These are phyloP conservation scores for Dicentrarchus labrax DNA, from an alignment of 2,113 vertebrate genomes.

Conservation along the genomic window DNA sequence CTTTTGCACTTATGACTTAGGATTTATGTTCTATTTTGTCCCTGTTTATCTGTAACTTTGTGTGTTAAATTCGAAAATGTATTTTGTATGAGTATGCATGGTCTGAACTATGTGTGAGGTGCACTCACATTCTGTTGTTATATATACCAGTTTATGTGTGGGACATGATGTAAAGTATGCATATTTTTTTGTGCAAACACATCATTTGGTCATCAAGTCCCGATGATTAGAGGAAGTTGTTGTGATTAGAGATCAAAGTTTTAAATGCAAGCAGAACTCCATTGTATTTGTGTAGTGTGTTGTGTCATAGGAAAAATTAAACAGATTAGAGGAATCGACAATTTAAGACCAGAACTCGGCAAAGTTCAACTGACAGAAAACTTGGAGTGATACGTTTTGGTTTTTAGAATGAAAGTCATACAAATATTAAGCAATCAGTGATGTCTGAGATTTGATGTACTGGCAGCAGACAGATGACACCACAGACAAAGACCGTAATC, in stretches of 20 bases:
- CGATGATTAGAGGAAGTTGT: no score
- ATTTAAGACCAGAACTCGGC: background rate
- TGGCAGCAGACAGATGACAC: slow-evolving; percentile 4
- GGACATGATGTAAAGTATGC: background rate
- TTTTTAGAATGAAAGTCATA: slow-evolving; percentile 18
- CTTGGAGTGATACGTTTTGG: background rate
- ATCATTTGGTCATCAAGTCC: background rate
- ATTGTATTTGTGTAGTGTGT: background rate
- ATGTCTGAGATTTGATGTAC: slow-evolving; percentile 37
- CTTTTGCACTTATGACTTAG: no score
- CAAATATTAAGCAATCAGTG: slow-evolving; percentile 16
- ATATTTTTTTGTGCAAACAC: background rate
- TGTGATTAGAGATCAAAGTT: background rate
- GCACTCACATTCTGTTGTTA: no score
- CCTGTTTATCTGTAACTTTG: no score
- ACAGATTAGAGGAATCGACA: background rate
- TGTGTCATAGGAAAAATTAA: background rate
- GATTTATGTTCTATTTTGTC: no score
- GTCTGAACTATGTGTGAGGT: background rate
- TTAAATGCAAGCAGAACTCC: background rate
- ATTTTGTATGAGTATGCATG: background rate
- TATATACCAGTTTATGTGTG: background rate
- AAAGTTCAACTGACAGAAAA: background rate
- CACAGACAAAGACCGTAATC: slow-evolving; percentile 52
- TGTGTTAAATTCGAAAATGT: no score